Conservation (phyloP, 2,888 invertebrate genomes). For the Pyrgus malvae region DNA sequence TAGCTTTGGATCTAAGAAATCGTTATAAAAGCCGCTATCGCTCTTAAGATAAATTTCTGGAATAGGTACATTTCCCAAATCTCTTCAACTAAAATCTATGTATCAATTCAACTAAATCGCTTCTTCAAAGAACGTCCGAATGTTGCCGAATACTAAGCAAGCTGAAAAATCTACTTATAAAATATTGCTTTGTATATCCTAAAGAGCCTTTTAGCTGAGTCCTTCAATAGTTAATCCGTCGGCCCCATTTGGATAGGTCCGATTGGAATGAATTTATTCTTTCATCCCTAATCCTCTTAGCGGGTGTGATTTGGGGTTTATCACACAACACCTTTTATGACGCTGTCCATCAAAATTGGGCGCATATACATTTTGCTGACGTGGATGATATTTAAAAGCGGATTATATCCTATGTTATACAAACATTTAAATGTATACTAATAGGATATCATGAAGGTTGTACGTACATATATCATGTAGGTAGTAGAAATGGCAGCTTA, state of each 20-base stretch:
- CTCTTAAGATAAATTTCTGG: no score
- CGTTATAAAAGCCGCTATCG: no score
- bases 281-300: conserved; percentile 21
- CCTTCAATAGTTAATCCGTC: conserved; percentile 20
- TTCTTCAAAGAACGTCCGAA: not conserved
- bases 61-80: no score
- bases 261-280: conserved; percentile 20
- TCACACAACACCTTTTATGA: conserved; percentile 1
- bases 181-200: conserved; percentile 11
- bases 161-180: not conserved
- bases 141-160: not conserved
- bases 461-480: no score
- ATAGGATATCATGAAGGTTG: no score
- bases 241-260: conserved; percentile 11
- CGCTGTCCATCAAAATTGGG: not conserved
- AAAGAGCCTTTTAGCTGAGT: conserved; percentile 6
- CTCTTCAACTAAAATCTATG: not conserved
- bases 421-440: no score
- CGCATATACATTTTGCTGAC: no score
- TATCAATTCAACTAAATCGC: not conserved
- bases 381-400: no score
- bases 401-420: no score
- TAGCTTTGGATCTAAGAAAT: no score
- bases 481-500: no score
- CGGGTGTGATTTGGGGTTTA: conserved; percentile 19